Evolutionary conservation across 2,888 invertebrate genomes (phyloP).

Genomic region (Patella ulyssiponensis): DNA sequence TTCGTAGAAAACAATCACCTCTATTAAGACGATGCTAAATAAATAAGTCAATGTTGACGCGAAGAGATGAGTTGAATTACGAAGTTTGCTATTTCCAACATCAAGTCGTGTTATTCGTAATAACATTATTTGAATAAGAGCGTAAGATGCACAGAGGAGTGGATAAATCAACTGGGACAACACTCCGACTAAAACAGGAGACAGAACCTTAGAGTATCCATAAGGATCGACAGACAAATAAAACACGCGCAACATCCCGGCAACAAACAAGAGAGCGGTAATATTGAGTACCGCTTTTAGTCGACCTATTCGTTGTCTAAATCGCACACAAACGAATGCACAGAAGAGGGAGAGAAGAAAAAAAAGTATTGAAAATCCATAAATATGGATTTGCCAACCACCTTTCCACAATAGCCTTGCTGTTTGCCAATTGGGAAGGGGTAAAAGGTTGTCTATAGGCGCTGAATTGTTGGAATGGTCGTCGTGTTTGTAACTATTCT

Average conservation of each 20-base stretch:
- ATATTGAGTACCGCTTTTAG: slow-evolving; percentile 77
- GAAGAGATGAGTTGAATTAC: slow-evolving; percentile 68
- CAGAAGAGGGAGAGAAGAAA: slow-evolving; percentile 76
- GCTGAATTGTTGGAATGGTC: neutral
- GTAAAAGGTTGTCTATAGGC: slow-evolving; percentile 17
- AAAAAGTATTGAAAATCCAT: slow-evolving; percentile 76
- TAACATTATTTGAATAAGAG: slow-evolving; percentile 76
- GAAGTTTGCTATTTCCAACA: slow-evolving; percentile 74
- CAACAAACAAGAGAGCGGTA: slow-evolving; percentile 75
- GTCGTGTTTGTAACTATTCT: neutral
- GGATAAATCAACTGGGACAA: slow-evolving; percentile 77
- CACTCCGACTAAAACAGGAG: slow-evolving; percentile 74
- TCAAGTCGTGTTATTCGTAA: slow-evolving; percentile 76
- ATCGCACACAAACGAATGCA: slow-evolving; percentile 76
- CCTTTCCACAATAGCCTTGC: slow-evolving; percentile 71
- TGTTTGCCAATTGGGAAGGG: slow-evolving; percentile 69
- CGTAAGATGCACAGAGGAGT: slow-evolving; percentile 76
- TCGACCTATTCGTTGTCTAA: slow-evolving; percentile 72
- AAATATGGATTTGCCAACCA: slow-evolving; percentile 76
- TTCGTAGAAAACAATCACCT: slow-evolving; percentile 73
- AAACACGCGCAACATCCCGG: slow-evolving; percentile 75
- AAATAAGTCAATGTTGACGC: slow-evolving; percentile 72
- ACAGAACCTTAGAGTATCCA: slow-evolving; percentile 75
- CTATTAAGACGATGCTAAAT: slow-evolving; percentile 73
- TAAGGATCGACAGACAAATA: slow-evolving; percentile 77